Evolutionary conservation across 2,888 invertebrate species (phyloP), one percentile per base, ranked within the genome.

Genomic region (Auanema sp.): DNA sequence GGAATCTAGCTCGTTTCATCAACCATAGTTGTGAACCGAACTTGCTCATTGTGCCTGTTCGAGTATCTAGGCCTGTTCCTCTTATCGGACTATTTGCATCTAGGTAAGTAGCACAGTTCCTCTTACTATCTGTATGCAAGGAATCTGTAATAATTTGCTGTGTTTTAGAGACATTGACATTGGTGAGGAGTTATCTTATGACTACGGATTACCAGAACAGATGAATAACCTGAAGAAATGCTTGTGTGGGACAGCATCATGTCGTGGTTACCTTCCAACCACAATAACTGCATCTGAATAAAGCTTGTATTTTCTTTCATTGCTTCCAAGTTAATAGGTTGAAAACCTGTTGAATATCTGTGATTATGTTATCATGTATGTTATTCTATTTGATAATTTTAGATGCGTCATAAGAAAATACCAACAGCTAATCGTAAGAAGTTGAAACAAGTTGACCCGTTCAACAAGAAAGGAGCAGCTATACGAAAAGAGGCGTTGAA

Each of bases 21-120:
- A 81, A 81, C 52, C 81, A 81, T 62, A 75, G 77, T 53, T 81
- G 81, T 52, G 68, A 72, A 14, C 79, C 81, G 16, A 80, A 80
- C 61, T 65, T 79, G 14, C 60, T 62, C 21, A 66, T 76, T 8
- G 66, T 75, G 18, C 55, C 75, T 12, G 65, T 79, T 10, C 65
- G 79, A 40, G 43, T 76, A 2, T 77, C 76, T 14, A 68, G 60
- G 2, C 65, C 65, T 25, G 64, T 72, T 10, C 80, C 80, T 2
- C 62, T 63, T 5, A 68, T 72, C 18, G 78, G 64, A 14, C 59
- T 80, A 8, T 79, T 79, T 58, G 74, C 80, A 2, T 58, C 50
- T 25, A 60, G 70, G 68, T 68, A 12, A 43, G 53, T 43, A 23
- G 14, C 14, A 43, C 14, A 43, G 11, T 43, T 11, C 11, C 43